Evolutionary conservation across 92 coral and sea anemone species (phyloP), one percentile per base, ranked within the genome.

Genomic region (Montipora capitata): DNA sequence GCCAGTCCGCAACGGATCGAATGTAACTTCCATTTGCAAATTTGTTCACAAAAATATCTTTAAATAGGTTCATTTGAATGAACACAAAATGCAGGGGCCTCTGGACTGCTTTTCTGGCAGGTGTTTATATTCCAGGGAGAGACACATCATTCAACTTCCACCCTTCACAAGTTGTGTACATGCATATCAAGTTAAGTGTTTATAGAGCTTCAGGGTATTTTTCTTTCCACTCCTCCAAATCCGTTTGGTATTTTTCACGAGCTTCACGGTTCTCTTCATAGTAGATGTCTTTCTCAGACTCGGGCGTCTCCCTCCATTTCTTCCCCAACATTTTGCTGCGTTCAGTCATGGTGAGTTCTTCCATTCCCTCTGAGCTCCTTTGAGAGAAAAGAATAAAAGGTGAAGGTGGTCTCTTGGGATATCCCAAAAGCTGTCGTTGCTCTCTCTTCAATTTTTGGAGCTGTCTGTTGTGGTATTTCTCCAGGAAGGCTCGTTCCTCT

Each of bases 201-300:
- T 67, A 69, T 68, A 39, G 38, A 59, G 41, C 70, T 40, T 83
- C 14, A 10, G 78, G 76, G 76, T 95, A 88, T 54, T 93, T 81
- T 38, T 82, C 83, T 59, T 85, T 91, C 98, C 98, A 95, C 16
- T 88, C 91, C 17, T 69, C 89, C 3, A 95, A 78, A 74, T 95
- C 98, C 58, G 88, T 89, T 39, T 78, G 49, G 76, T 93, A 93
- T 83, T 93, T 82, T 76, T 88, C 91, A 83, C 67, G 67, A 5
- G 87, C 93, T 66, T 88, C 27, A 42, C 76, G 89, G 70, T 77
- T 87, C 40, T 76, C 76, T 54, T 84, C 69, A 39, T 40, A 51
- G 83, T 74, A 83, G 14, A n/a, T 58, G n/a, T 83, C 87, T 10
- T 85, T 85, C 89, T 85, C 76, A 3, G 35, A 63, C 7, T 35